These are phyloP conservation scores for Pangasius mekongensis DNA, from an alignment of 2,797 vertebrate species.

Conservation along the genomic window DNA sequence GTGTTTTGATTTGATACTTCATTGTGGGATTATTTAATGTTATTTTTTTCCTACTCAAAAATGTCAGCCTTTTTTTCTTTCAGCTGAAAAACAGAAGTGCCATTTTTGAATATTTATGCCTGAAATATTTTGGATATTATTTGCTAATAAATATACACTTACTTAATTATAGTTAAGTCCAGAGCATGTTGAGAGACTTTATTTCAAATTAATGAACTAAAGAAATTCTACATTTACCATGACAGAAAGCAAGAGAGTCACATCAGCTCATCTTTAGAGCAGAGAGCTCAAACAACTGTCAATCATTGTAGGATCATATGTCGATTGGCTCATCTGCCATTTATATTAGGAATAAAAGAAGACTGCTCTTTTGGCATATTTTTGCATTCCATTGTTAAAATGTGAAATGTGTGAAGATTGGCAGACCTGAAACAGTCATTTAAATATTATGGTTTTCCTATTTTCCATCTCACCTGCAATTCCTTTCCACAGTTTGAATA, in stretches of 20 bases:
- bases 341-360: not conserved
- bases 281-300: not conserved
- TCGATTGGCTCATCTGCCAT: not conserved
- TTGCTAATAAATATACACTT: not conserved
- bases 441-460: not conserved
- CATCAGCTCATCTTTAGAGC: not conserved
- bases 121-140: not conserved
- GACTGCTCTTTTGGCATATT: not conserved
- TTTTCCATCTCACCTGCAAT: not conserved
- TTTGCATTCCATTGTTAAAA: not conserved
- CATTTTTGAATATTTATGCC: not conserved
- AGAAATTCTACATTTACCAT: too few species aligned
- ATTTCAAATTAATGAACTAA: not conserved
- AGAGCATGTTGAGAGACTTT: not conserved
- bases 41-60: not conserved
- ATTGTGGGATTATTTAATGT: not conserved
- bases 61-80: not conserved
- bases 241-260: not conserved
- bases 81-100: not conserved
- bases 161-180: not conserved
- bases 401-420: not conserved
- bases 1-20: not conserved
- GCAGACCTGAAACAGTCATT: not conserved
- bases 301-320: not conserved
- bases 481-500: not conserved